A percentile compares a stretch with the other conserved stretches of the same genome.
phyloP scores from a whole-genome alignment of 2,113 vertebrate genomes.

The Anguilla rostrata region DNA sequence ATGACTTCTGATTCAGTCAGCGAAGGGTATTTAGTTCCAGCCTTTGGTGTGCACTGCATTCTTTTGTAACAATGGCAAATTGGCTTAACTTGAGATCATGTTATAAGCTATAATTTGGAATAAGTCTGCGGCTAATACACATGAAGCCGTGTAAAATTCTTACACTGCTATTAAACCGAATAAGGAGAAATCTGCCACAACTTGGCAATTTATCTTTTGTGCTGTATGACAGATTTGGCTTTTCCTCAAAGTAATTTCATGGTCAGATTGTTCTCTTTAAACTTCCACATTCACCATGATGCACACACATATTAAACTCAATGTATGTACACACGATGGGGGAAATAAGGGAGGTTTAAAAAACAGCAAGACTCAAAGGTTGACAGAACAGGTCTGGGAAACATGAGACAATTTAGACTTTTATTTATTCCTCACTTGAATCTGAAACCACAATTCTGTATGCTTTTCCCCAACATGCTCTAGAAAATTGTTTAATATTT shows the following conservation, averaged over 20 bases:
- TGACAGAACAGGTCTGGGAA: constrained; percentile 50
- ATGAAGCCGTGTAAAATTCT: constrained; percentile 45
- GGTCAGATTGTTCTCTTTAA: constrained; percentile 40
- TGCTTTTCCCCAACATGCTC: constrained; percentile 50
- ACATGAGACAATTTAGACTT: constrained; percentile 56
- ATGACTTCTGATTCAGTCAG: too few species aligned
- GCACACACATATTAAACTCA: constrained; percentile 17
- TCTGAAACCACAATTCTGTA: constrained; percentile 46
- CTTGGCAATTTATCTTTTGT: constrained; percentile 59
- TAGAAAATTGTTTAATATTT: constrained; percentile 61
- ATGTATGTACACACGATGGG: constrained; percentile 10
- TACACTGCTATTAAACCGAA: constrained; percentile 60
- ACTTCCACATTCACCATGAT: constrained; percentile 17
- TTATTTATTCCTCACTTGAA: constrained; percentile 52
- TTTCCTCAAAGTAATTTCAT: constrained; percentile 54
- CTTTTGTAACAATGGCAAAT: not conserved
- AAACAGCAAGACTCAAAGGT: constrained; percentile 17
- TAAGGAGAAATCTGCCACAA: constrained; percentile 58
- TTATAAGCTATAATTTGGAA: not conserved
- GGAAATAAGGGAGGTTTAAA: constrained; percentile 16
- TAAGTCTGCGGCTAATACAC: not conserved
- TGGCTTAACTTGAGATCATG: not conserved
- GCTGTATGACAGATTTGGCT: constrained; percentile 55
- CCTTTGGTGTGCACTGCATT: not conserved
- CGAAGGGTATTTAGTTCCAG: too few species aligned